A percentile compares a stretch with the other conserved stretches of the same genome.
phyloP scores from a whole-genome alignment of 2,113 vertebrate species.

The Thamnophis sirtalis region DNA sequence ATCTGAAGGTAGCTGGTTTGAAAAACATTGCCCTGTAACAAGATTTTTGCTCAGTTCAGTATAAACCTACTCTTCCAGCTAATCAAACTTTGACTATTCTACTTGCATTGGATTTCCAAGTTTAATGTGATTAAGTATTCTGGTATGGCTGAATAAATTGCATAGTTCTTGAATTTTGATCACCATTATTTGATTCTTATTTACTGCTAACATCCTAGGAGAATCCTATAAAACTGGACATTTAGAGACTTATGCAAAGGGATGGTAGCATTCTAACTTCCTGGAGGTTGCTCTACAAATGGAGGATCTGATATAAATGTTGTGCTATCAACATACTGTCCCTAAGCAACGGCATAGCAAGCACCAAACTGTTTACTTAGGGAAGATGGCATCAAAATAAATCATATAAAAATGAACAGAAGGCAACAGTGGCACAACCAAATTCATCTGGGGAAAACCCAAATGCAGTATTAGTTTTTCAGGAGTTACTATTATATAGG shows the following conservation, averaged over 20 bases:
- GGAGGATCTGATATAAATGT: background rate
- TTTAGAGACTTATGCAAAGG: background rate
- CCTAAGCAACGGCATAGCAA: background rate
- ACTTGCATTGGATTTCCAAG: background rate
- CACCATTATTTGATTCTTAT: background rate
- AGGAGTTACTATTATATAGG: background rate
- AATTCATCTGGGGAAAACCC: conserved; percentile 18
- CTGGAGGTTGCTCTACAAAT: background rate
- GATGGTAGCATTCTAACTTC: background rate
- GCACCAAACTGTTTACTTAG: background rate
- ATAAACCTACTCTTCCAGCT: background rate
- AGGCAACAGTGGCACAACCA: fast-evolving
- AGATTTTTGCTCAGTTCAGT: background rate
- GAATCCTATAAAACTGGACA: background rate
- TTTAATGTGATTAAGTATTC: background rate
- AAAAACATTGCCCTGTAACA: background rate
- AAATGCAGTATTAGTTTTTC: background rate
- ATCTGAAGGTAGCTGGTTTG: background rate
- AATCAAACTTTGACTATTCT: background rate
- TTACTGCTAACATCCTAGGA: background rate
- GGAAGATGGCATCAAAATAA: background rate
- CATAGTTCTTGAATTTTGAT: background rate
- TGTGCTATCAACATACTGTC: background rate
- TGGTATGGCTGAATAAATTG: background rate
- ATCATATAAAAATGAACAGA: background rate